phyloP scores from a whole-genome alignment of 1,140 invertebrate genomes.

The Akabosia matsudoensis region DNA sequence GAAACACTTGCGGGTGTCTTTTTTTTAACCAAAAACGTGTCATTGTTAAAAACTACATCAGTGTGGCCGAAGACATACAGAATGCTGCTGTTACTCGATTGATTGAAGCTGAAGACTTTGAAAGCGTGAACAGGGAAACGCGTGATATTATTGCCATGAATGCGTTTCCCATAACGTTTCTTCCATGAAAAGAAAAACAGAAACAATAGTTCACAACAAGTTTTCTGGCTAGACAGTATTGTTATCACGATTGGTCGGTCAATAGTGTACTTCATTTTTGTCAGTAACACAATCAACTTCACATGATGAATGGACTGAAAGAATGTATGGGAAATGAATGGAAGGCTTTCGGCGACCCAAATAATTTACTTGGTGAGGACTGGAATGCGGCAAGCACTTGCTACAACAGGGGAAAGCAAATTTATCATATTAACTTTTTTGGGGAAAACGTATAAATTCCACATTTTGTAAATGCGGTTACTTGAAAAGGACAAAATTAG shows the following conservation, averaged over 20 bases:
- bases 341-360: not conserved
- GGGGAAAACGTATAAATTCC: not conserved
- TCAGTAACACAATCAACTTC: not conserved
- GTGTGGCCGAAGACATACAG: too few relatives aligned
- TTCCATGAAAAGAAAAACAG: too few relatives aligned
- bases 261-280: not conserved
- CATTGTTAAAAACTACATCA: too few relatives aligned
- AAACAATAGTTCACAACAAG: too few relatives aligned
- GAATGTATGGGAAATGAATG: constrained; percentile 9
- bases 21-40: too few relatives aligned
- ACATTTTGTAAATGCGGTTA: not conserved
- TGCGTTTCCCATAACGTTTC: too few relatives aligned
- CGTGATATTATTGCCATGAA: too few relatives aligned
- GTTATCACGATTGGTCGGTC: not conserved
- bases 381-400: not conserved
- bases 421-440: not conserved
- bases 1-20: too few relatives aligned
- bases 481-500: not conserved
- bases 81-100: too few relatives aligned
- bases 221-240: not conserved
- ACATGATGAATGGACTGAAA: not conserved
- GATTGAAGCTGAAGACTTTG: too few relatives aligned
- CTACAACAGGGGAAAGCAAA: constrained; percentile 15
- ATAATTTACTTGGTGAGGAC: not conserved
- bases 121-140: too few relatives aligned